A percentile compares a stretch with the other conserved stretches of the same genome.
phyloP scores from a whole-genome alignment of 2,888 invertebrate species.

The Eristalis intricaria region DNA sequence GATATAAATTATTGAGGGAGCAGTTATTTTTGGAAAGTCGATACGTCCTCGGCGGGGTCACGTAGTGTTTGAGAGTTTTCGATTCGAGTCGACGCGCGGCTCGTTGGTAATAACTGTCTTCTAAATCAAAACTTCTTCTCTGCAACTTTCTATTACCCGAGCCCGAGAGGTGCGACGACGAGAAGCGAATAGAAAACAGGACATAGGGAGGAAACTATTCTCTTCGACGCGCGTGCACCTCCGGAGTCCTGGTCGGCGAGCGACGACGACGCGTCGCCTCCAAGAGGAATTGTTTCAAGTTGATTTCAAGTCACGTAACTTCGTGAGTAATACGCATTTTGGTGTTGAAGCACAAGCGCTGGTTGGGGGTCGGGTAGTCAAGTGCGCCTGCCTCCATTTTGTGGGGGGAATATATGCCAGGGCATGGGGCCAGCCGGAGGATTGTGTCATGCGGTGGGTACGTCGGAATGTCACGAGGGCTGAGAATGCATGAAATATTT shows the following conservation, averaged over 20 bases:
- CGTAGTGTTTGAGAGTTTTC: conserved; percentile 40
- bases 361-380: background rate
- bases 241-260: background rate
- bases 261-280: conserved; percentile 1
- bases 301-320: conserved; percentile 67
- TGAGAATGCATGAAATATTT: background rate
- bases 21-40: conserved; percentile 53
- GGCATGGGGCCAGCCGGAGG: background rate
- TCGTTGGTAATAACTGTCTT: conserved; percentile 67
- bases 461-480: background rate
- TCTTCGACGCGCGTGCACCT: conserved; percentile 3
- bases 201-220: conserved; percentile 22
- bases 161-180: background rate
- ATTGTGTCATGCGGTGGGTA: background rate
- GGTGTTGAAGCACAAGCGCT: conserved; percentile 46
- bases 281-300: conserved; percentile 44
- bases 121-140: conserved; percentile 67
- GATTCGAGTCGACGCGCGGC: conserved; percentile 49
- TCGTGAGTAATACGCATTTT: conserved; percentile 62
- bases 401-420: background rate
- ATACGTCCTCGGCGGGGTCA: conserved; percentile 53
- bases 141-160: conserved; percentile 38
- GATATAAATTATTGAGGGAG: conserved; percentile 65
- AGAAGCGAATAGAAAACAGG: background rate
- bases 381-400: background rate